Conservation (phyloP, 2,797 vertebrate species). For the Onychomys torridus region DNA sequence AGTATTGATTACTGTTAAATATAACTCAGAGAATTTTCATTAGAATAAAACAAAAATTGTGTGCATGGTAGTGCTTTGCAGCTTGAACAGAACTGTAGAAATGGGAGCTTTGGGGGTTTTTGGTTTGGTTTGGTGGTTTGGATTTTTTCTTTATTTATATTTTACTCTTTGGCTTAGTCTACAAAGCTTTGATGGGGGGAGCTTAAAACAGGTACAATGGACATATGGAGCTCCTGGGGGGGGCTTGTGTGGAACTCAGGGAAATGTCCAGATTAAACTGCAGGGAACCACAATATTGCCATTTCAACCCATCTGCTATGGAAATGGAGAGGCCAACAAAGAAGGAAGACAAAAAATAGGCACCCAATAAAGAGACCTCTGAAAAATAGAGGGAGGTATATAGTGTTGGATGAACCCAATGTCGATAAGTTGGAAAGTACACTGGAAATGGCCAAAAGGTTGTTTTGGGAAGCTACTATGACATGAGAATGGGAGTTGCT, state of each 20-base stretch:
- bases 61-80: not conserved
- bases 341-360: not conserved
- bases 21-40: not conserved
- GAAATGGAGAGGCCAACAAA: conserved; percentile 57
- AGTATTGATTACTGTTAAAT: conserved; percentile 19
- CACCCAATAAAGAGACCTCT: not conserved
- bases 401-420: not conserved
- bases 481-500: not conserved
- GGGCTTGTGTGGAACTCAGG: conserved; percentile 50
- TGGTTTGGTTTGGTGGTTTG: not conserved
- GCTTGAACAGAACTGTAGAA: not conserved
- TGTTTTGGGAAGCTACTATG: not conserved
- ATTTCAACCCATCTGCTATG: conserved; percentile 69
- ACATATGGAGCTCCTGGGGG: conserved; percentile 73
- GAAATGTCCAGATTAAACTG: conserved; percentile 65
- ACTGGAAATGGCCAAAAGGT: not conserved
- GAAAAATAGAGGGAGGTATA: conserved; percentile 5
- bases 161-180: conserved; percentile 33
- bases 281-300: conserved; percentile 53
- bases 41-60: conserved; percentile 33
- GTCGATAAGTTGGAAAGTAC: not conserved
- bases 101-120: not conserved
- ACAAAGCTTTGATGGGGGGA: not conserved
- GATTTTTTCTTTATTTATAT: not conserved
- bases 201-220: conserved; percentile 37